These are phyloP conservation scores for Tapera naevia DNA, from an alignment of 2,797 vertebrate genomes.

Conservation along the genomic window DNA sequence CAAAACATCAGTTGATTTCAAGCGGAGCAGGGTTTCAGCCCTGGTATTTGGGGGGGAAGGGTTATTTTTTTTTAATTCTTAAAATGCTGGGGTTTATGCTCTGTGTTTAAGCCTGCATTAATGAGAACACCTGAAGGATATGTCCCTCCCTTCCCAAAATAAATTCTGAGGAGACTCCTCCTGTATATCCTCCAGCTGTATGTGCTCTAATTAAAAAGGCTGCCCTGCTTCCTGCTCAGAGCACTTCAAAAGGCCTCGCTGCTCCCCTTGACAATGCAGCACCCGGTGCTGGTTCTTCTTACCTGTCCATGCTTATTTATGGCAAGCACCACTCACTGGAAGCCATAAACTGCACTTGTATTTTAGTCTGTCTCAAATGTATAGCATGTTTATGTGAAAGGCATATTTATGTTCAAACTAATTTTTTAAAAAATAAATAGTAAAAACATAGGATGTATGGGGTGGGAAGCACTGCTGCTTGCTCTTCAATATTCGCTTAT, in stretches of 20 bases:
- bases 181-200: slow-evolving; percentile 74
- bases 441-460: background rate
- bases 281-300: slow-evolving; percentile 55
- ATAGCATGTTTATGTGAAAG: background rate
- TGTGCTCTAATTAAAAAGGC: slow-evolving; percentile 81
- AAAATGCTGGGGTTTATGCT: slow-evolving; percentile 32
- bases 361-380: slow-evolving; percentile 16
- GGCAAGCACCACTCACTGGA: slow-evolving; percentile 21
- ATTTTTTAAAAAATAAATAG: background rate
- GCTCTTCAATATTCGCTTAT: background rate
- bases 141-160: slow-evolving; percentile 66
- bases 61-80: background rate
- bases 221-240: slow-evolving; percentile 76
- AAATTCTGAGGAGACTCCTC: slow-evolving; percentile 62
- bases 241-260: slow-evolving; percentile 78
- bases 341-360: background rate
- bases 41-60: background rate
- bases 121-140: slow-evolving; percentile 75
- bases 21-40: background rate
- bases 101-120: slow-evolving; percentile 62
- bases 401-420: background rate
- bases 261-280: slow-evolving; percentile 66
- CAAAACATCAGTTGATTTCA: slow-evolving; percentile 53
- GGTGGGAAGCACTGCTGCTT: background rate
- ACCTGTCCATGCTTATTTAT: slow-evolving; percentile 73